phyloP scores from a whole-genome alignment of 2,113 vertebrate genomes.

The Megalops atlanticus region DNA sequence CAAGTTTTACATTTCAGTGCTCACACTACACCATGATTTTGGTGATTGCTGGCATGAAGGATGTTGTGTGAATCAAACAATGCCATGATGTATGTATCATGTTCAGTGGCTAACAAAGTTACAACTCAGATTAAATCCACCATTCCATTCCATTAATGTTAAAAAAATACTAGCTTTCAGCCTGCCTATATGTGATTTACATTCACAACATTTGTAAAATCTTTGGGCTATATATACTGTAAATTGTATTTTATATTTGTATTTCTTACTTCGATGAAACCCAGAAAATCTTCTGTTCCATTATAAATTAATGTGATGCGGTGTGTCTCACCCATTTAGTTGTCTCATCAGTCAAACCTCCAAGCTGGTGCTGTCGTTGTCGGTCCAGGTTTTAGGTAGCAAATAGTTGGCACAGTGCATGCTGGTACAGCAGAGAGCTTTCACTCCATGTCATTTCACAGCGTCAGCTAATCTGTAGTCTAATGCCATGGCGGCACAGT shows the following conservation, averaged over 20 bases:
- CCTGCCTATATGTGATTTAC: not conserved
- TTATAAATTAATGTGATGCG: not conserved
- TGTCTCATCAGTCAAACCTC: conserved; percentile 1
- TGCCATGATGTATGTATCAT: no score
- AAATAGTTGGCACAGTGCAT: not conserved
- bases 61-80: no score
- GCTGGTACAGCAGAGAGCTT: not conserved
- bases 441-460: conserved; percentile 7
- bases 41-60: no score
- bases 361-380: not conserved
- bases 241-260: not conserved
- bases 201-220: not conserved
- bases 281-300: not conserved
- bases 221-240: not conserved
- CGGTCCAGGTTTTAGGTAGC: not conserved
- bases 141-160: not conserved
- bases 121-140: no score
- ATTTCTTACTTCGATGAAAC: conserved; percentile 7
- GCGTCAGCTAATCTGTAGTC: conserved; percentile 26
- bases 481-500: conserved; percentile 13
- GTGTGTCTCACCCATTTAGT: conserved; percentile 1
- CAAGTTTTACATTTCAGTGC: not conserved
- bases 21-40: no score
- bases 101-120: no score
- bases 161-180: not conserved